A percentile compares a stretch with the other conserved stretches of the same genome.
Conservation (phyloP, 2,113 vertebrate species). For the Ailurus styani region DNA sequence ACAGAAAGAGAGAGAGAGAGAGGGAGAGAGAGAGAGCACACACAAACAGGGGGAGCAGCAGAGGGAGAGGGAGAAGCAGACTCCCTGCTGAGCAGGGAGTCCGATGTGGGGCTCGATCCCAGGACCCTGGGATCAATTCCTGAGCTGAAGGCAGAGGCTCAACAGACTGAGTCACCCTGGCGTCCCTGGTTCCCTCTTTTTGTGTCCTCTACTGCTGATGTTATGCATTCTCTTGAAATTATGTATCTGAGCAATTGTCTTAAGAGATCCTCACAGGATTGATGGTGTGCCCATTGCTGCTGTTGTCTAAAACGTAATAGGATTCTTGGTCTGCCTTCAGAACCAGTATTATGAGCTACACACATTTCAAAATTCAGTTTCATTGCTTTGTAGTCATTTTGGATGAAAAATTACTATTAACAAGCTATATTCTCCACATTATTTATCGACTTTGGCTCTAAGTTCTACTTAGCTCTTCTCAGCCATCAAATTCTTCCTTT, state of each 20-base stretch:
- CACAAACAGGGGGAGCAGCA: too few species aligned
- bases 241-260: background rate
- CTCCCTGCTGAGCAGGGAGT: too few species aligned
- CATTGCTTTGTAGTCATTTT: background rate
- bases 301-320: background rate
- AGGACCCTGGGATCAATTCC: too few species aligned
- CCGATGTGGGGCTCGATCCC: too few species aligned
- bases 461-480: background rate
- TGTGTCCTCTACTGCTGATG: background rate
- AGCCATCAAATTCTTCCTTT: background rate
- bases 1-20: too few species aligned
- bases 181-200: background rate
- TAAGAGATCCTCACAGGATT: background rate
- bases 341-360: background rate
- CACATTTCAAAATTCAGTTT: constrained; percentile 7
- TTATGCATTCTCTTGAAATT: background rate
- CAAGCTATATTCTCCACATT: background rate
- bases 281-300: background rate
- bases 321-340: background rate
- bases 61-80: too few species aligned
- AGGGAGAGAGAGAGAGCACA: too few species aligned
- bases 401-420: constrained; percentile 24
- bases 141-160: too few species aligned
- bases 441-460: background rate
- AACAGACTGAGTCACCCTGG: too few species aligned